A percentile compares a stretch with the other conserved stretches of the same genome.
These are phyloP conservation scores for Hyperoodon ampullatus DNA, from an alignment of 2,113 vertebrate species.

Conservation along the genomic window DNA sequence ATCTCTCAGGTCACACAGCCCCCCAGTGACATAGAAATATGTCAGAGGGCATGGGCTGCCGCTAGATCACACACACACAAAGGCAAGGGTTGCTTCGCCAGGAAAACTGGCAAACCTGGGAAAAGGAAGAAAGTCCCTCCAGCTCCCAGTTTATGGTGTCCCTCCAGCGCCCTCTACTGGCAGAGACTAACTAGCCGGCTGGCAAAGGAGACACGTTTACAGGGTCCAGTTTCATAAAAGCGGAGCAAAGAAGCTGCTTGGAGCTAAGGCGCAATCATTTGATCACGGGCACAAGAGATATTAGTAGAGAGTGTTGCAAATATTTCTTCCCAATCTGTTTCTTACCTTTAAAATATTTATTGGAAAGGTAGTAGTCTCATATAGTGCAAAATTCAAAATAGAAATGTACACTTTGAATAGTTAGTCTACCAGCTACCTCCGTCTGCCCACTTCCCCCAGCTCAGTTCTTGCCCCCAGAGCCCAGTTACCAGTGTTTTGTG, in stretches of 20 bases:
- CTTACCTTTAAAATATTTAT: neutral
- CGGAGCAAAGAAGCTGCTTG: neutral
- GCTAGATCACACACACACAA: too few species aligned
- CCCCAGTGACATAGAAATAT: neutral
- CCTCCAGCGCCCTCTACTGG: constrained; percentile 38
- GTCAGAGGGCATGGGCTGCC: too few species aligned
- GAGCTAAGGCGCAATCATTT: neutral
- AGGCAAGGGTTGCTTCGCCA: neutral
- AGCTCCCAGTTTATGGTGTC: neutral
- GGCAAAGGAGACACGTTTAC: neutral
- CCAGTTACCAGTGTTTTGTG: too few species aligned
- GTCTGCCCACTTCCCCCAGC: too few species aligned
- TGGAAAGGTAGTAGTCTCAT: neutral
- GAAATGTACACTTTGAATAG: neutral
- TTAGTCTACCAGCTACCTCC: neutral
- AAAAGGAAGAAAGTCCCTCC: neutral
- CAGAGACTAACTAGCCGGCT: neutral
- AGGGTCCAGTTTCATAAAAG: neutral
- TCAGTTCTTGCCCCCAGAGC: neutral
- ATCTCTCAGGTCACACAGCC: neutral
- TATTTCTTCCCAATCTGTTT: neutral
- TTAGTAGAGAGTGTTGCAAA: neutral
- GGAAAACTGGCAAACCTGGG: neutral
- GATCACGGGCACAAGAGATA: neutral
- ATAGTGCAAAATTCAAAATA: neutral